Evolutionary conservation across 2,113 vertebrate genomes (phyloP), one percentile per base, ranked within the genome.

Genomic region (Haemorhous mexicanus): DNA sequence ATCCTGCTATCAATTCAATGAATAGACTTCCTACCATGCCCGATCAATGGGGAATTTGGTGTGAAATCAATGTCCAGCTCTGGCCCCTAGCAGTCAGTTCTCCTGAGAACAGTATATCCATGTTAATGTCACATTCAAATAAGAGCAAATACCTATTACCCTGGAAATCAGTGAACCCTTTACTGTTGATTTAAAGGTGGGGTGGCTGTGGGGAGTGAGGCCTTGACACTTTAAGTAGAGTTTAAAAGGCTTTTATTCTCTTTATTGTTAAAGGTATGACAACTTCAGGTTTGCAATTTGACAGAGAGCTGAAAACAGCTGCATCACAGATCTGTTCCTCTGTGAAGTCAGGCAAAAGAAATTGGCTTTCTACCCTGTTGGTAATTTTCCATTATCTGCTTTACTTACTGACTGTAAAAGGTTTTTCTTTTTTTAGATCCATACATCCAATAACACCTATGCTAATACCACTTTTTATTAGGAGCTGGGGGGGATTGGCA

Each of bases 61-160:
- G 94, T 84, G 96, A 96, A 96, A 96, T 96, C 93, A 28, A 96
- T 96, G 94, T 70, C 92, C 94, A 92, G 69, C 93, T 84, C 90
- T 84, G 72, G 61, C 76, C 79, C 73, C 37, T 4, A 81, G 90
- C 88, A 94, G 56, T 32, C 83, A 84, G 85, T 74, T 92, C 95
- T 96, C 94, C 66, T 92, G 96, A 96, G 96, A 87, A 81, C 94
- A 89, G 64, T 93, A 94, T 90, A 93, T 96, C 73, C 95, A 94
- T 96, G 93, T 95, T 93, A 96, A 96, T 94, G 93, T 97, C 95
- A 95, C 93, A 96, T 96, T 95, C 94, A 96, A 95, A 96, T 93
- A 77, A 84, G 64, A 91, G 79, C 92, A 93, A 91, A 96, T 93
- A 90, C 90, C 93, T 81, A 89, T 90, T 96, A 86, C 76, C 32